phyloP scores from a whole-genome alignment of 2,888 invertebrate species.

The Drosophila incognita region DNA sequence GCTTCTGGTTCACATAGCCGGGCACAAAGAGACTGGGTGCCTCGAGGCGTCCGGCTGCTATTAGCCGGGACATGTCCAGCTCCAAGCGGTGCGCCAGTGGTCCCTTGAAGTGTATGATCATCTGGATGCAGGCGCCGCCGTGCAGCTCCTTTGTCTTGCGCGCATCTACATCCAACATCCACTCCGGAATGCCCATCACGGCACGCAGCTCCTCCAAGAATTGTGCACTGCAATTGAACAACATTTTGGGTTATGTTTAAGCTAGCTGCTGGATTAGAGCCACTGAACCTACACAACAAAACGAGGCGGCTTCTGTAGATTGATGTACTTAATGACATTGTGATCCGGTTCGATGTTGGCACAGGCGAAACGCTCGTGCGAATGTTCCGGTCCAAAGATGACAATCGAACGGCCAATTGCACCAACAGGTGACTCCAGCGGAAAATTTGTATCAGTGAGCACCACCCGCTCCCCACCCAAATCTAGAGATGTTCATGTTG shows the following conservation, averaged over 20 bases:
- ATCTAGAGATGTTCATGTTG: conserved; percentile 83
- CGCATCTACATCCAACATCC: conserved; percentile 95
- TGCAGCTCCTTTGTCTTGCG: conserved; percentile 92
- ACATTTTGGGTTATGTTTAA: not conserved
- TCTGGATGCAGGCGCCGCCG: conserved; percentile 92
- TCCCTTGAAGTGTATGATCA: conserved; percentile 94
- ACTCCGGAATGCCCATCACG: conserved; percentile 94
- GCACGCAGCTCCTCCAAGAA: conserved; percentile 92
- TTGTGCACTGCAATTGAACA: conserved; percentile 87
- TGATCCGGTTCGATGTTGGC: conserved; percentile 96
- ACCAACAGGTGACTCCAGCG: conserved; percentile 91
- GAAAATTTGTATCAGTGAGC: conserved; percentile 94
- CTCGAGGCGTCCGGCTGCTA: conserved; percentile 90
- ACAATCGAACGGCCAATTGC: conserved; percentile 95
- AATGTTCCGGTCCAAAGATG: conserved; percentile 91
- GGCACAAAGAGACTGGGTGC: conserved; percentile 91
- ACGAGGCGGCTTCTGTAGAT: conserved; percentile 93
- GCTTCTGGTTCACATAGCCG: conserved; percentile 90
- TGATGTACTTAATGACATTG: conserved; percentile 95
- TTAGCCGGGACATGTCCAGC: conserved; percentile 90
- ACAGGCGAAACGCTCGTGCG: conserved; percentile 91
- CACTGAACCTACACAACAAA: conserved; percentile 90
- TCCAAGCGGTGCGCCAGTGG: conserved; percentile 92
- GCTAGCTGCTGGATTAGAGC: not conserved
- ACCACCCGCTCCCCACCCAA: conserved; percentile 91